Evolutionary conservation across 1,140 invertebrate genomes (phyloP).

Genomic region (Drosophila carrolli): DNA sequence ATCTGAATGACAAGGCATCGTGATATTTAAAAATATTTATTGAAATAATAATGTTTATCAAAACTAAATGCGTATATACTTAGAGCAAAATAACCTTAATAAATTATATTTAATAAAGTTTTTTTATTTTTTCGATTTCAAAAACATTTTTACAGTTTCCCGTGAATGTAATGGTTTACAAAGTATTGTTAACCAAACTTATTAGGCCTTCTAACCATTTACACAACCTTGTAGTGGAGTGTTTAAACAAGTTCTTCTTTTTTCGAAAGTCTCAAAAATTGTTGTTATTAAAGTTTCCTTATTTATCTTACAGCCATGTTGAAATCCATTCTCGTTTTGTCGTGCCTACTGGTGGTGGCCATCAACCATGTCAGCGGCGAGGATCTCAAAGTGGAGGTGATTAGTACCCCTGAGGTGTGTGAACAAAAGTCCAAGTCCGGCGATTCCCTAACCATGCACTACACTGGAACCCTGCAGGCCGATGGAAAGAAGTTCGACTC

Average conservation of each 20-base stretch:
- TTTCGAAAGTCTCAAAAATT: constrained; percentile 4
- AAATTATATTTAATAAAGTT: no score
- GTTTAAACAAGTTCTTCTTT: constrained; percentile 23
- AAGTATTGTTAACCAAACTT: background rate
- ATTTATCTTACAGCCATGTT: constrained; percentile 68
- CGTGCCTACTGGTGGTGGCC: constrained; percentile 85
- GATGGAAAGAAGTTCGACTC: constrained; percentile 97
- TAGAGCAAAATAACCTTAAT: no score
- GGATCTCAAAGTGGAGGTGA: constrained; percentile 92
- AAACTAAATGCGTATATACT: no score
- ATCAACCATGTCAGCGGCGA: constrained; percentile 83
- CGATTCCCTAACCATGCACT: constrained; percentile 97
- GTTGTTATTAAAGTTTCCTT: constrained; percentile 25
- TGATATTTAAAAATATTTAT: no score
- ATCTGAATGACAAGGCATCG: no score
- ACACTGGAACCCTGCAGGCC: constrained; percentile 91
- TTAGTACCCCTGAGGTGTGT: constrained; percentile 92
- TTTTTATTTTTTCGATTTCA: no score
- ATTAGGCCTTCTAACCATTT: background rate
- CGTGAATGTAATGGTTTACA: no score
- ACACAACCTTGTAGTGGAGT: background rate
- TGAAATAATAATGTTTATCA: no score
- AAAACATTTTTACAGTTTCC: no score
- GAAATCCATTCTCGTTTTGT: constrained; percentile 75
- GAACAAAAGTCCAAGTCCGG: constrained; percentile 92